Evolutionary conservation across 2,888 invertebrate genomes (phyloP), one percentile per base, ranked within the genome.

Genomic region (Calameuta idolon): DNA sequence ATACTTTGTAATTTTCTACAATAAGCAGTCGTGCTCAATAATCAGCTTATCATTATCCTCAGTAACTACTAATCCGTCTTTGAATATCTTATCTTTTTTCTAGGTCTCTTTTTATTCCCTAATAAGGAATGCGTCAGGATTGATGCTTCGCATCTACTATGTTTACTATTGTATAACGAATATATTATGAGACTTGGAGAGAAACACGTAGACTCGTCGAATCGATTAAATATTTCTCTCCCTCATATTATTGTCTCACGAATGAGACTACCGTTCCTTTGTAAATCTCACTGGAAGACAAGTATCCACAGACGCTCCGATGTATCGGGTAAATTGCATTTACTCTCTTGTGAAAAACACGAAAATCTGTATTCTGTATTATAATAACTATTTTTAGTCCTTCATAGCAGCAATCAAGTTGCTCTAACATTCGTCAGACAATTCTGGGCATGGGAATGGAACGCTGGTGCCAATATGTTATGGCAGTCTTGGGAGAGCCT

Each of bases 51-150:
- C 11, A 71, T 76, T 69, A 31, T 78, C 33, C 15, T 75, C 37
- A 76, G 69, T 55, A 77, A 75, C 69, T 55, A 76, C 69, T 34
- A 31, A 34, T 11, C 69, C 76, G 55, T 73, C 75, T 77, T 75
- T 78, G 31, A 73, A 74, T 55, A 55, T 55, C 23, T 79, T 31
- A 69, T 79, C 79, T 80, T 35, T 78, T 81, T 90, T 91, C 76
- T 85, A 93, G 94, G 93, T 73, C 83, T 94, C 75, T 93, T 94
- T 87, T 85, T 94, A 76, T 94, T 93, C 89, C 92, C 93, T 75
- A 92, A 93, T 73, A 93, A 94, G 83, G 93, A 93, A 81, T 89
- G 92, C 79, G 87, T 93, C 77, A 92, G 92, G 81, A 88, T 91
- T 37, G 93, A 94, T 84, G 92, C 91, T 1, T 90, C 92, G 15